A percentile compares a stretch with the other conserved stretches of the same genome.
Evolutionary conservation across 2,888 invertebrate genomes (phyloP).

Genomic region (Beris chalybata): DNA sequence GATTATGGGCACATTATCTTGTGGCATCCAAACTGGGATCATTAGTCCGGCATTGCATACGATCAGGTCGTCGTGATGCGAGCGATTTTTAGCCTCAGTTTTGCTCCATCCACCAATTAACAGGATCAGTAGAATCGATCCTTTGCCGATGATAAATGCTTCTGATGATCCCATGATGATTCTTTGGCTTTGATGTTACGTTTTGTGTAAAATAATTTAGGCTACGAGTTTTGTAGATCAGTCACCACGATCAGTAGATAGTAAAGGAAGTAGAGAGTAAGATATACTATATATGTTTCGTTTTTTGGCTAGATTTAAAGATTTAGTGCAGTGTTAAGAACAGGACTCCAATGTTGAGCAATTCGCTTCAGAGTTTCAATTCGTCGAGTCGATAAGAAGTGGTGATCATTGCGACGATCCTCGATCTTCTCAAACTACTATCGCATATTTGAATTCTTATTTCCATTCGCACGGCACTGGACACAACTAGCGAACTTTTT

Average conservation of each 20-base stretch:
- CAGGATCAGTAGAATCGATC: neutral
- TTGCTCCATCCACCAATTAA: neutral
- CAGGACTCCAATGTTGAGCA: no score
- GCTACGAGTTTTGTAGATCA: slow-evolving; percentile 24
- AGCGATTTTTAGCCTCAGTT: neutral
- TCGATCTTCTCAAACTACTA: no score
- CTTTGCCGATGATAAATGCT: slow-evolving; percentile 15
- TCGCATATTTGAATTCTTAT: no score
- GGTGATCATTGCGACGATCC: no score
- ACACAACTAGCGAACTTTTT: no score
- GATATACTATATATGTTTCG: neutral
- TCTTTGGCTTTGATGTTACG: neutral
- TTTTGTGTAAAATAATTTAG: slow-evolving; percentile 1
- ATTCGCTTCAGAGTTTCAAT: no score
- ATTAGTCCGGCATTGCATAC: slow-evolving; percentile 82
- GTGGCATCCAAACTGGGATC: slow-evolving; percentile 87
- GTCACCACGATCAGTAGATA: slow-evolving; percentile 8
- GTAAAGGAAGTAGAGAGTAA: slow-evolving; percentile 3
- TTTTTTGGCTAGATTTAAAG: no score
- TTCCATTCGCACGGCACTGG: no score
- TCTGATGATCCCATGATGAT: slow-evolving; percentile 16
- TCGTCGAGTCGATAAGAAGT: no score
- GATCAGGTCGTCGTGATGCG: slow-evolving; percentile 33
- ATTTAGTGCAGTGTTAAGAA: no score
- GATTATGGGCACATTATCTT: slow-evolving; percentile 70